Percentiles rank a stretch among this genome's conserved stretches.
Evolutionary conservation across 2,113 vertebrate genomes (phyloP).

Genomic region (Rhineura floridana): DNA sequence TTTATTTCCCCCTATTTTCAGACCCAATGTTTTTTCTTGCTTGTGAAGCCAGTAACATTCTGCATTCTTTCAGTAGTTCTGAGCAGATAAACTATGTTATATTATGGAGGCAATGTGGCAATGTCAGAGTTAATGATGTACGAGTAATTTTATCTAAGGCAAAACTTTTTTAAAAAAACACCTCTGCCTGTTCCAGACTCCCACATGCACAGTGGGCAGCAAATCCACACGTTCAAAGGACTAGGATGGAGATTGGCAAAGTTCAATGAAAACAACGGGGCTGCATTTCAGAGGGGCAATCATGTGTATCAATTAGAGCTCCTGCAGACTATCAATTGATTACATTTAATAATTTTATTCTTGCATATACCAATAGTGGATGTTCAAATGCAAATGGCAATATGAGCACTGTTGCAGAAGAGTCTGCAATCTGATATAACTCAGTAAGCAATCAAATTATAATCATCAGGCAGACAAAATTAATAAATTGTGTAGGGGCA

Average conservation of each 20-base stretch:
- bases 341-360: too few relatives aligned
- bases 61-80: not conserved
- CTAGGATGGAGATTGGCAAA: not conserved
- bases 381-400: conserved; percentile 3
- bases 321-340: too few relatives aligned
- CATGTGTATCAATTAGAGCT: not conserved
- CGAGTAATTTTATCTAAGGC: not conserved
- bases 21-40: not conserved
- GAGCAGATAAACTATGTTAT: not conserved
- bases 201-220: too few relatives aligned
- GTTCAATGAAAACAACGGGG: too few relatives aligned
- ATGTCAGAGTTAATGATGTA: not conserved
- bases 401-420: not conserved
- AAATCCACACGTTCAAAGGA: not conserved
- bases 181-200: too few relatives aligned
- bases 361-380: not conserved
- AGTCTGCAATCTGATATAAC: not conserved
- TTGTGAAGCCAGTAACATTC: not conserved
- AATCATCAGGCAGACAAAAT: conserved; percentile 26
- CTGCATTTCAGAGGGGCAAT: fast-evolving
- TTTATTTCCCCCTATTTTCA: not conserved
- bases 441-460: not conserved
- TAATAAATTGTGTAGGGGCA: not conserved
- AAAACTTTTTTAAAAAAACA: too few relatives aligned
- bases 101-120: fast-evolving